phyloP scores from a whole-genome alignment of 2,888 invertebrate species.

The Ctenicera cuprea region DNA sequence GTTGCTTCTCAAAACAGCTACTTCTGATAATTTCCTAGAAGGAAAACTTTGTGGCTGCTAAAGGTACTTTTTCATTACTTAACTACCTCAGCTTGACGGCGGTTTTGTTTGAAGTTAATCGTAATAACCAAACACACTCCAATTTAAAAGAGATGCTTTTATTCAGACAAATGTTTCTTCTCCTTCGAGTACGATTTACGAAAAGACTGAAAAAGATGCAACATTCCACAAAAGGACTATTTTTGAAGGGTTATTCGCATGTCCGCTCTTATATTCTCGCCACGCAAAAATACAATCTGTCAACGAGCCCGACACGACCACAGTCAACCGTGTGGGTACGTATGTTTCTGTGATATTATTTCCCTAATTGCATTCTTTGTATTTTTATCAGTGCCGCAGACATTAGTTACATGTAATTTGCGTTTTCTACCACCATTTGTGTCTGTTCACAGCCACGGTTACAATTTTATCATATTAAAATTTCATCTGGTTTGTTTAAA shows the following conservation, averaged over 20 bases:
- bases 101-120: slow-evolving; percentile 24
- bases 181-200: not conserved
- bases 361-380: slow-evolving; percentile 62
- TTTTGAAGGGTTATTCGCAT: slow-evolving; percentile 64
- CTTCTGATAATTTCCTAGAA: slow-evolving; percentile 1
- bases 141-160: not conserved
- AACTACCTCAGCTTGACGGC: slow-evolving; percentile 19
- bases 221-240: slow-evolving; percentile 12
- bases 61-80: slow-evolving; percentile 1
- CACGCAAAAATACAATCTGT: slow-evolving; percentile 67
- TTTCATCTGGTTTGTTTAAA: slow-evolving; percentile 43
- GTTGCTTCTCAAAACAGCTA: not conserved
- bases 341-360: slow-evolving; percentile 62
- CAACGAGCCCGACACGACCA: slow-evolving; percentile 61
- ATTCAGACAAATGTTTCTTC: slow-evolving; percentile 9
- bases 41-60: slow-evolving; percentile 3
- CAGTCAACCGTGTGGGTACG: slow-evolving; percentile 63
- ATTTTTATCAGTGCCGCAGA: slow-evolving; percentile 58
- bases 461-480: slow-evolving; percentile 51
- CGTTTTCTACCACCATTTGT: slow-evolving; percentile 41
- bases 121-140: slow-evolving; percentile 22
- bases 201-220: slow-evolving; percentile 13
- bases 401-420: slow-evolving; percentile 60
- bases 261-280: slow-evolving; percentile 60
- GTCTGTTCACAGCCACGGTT: slow-evolving; percentile 38